Evolutionary conservation across 2,113 vertebrate genomes (phyloP).

Genomic region (Shinisaurus crocodilurus): DNA sequence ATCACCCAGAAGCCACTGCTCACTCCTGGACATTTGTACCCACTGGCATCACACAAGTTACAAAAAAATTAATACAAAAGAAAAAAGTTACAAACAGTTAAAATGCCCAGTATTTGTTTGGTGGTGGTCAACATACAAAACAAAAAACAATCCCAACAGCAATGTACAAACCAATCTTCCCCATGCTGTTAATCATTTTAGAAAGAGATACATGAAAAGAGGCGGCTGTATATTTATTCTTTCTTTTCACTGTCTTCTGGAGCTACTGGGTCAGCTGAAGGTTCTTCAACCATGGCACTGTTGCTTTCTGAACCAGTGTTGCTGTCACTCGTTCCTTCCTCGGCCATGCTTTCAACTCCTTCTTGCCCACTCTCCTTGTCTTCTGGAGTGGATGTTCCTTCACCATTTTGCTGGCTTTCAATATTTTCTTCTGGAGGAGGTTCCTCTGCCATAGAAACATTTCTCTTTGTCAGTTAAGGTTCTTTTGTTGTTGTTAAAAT

Average conservation of each 20-base stretch:
- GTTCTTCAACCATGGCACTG: conserved; percentile 81
- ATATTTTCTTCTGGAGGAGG: conserved; percentile 80
- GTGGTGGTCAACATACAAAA: conserved; percentile 53
- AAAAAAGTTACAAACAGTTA: too few species aligned
- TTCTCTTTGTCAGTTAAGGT: conserved; percentile 38
- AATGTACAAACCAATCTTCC: conserved; percentile 53
- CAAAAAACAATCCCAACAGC: conserved; percentile 31
- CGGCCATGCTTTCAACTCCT: conserved; percentile 82
- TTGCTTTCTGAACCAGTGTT: conserved; percentile 87
- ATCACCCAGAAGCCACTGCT: neutral
- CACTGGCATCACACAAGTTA: neutral
- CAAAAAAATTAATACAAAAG: too few species aligned
- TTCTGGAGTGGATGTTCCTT: conserved; percentile 80
- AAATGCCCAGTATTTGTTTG: too few species aligned
- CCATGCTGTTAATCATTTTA: conserved; percentile 52
- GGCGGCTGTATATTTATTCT: conserved; percentile 67
- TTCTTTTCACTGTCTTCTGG: conserved; percentile 81
- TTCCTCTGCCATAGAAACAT: conserved; percentile 80
- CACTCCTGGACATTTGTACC: accelerated
- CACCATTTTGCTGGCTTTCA: conserved; percentile 82
- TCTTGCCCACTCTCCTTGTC: conserved; percentile 86
- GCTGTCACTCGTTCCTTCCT: conserved; percentile 90
- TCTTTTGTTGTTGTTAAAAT: neutral
- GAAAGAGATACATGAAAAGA: conserved; percentile 56
- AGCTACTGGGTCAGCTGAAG: conserved; percentile 71